Conservation (phyloP, 2,888 invertebrate species). For the Ophion obscuratus region DNA sequence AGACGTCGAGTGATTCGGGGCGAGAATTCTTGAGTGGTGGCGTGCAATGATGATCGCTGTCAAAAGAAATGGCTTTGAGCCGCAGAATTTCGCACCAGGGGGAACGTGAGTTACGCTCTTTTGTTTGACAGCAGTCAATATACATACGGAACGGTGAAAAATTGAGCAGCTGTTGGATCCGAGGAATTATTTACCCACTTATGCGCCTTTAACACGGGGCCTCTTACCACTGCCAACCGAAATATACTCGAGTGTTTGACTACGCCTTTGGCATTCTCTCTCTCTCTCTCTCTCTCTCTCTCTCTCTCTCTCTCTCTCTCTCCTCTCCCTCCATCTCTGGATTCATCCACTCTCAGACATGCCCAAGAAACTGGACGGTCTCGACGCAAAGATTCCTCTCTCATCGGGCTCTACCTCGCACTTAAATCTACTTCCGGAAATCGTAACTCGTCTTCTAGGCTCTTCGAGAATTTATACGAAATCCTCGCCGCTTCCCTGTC, state of each 20-base stretch:
- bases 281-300: slow-evolving; percentile 33
- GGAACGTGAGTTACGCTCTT: slow-evolving; percentile 2
- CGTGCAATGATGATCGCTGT: no score
- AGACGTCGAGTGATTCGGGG: neutral
- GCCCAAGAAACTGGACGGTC: slow-evolving; percentile 12
- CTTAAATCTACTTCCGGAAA: slow-evolving; percentile 40
- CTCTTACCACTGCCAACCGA: slow-evolving; percentile 72
- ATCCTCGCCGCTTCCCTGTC: neutral
- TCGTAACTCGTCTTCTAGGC: neutral
- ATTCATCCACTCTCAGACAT: slow-evolving; percentile 46
- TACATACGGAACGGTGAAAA: slow-evolving; percentile 9
- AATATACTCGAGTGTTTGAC: slow-evolving; percentile 74
- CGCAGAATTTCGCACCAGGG: neutral
- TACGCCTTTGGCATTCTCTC: slow-evolving; percentile 56
- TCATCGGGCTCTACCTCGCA: slow-evolving; percentile 1
- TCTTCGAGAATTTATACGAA: slow-evolving; percentile 8
- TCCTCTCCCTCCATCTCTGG: slow-evolving; percentile 21
- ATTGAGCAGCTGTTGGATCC: slow-evolving; percentile 63
- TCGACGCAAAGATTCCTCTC: slow-evolving; percentile 7
- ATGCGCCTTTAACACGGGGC: slow-evolving; percentile 63
- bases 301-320: slow-evolving; percentile 26
- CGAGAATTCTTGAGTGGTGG: no score
- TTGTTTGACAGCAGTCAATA: slow-evolving; percentile 9
- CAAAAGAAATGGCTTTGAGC: neutral
- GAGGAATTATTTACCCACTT: slow-evolving; percentile 77